phyloP scores from a whole-genome alignment of 2,797 vertebrate species.

The Odontamblyopus lacepedii region DNA sequence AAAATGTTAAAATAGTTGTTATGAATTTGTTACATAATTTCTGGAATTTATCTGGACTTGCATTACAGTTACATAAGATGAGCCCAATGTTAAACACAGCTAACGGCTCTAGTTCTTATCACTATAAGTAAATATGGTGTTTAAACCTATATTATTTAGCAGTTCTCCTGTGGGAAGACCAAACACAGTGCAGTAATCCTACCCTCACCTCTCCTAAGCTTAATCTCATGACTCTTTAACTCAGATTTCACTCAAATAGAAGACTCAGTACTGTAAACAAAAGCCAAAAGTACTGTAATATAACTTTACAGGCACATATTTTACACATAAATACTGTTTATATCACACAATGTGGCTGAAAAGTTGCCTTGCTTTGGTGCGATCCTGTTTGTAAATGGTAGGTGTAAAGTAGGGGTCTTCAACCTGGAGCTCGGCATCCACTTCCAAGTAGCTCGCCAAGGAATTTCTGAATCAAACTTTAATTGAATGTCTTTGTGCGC shows the following conservation, averaged over 20 bases:
- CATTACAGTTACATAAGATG: background rate
- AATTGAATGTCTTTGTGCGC: no score
- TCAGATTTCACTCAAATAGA: background rate
- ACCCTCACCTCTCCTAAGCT: background rate
- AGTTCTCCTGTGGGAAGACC: background rate
- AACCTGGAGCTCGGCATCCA: no score
- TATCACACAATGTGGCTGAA: no score
- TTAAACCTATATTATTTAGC: background rate
- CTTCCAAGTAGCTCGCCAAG: no score
- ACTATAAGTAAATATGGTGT: background rate
- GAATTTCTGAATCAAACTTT: no score
- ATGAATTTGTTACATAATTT: background rate
- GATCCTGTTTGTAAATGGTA: background rate
- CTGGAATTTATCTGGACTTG: background rate
- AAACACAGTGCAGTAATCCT: background rate
- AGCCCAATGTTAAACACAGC: background rate
- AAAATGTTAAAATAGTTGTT: background rate
- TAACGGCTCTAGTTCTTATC: background rate
- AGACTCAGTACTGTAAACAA: background rate
- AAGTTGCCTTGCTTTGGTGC: no score
- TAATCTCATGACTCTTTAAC: background rate
- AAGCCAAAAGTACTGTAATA: background rate
- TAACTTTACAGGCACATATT: background rate
- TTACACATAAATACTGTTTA: background rate
- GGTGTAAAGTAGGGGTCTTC: no score